These are phyloP conservation scores for Conus ventricosus DNA, from an alignment of 1,140 invertebrate genomes.

Conservation along the genomic window DNA sequence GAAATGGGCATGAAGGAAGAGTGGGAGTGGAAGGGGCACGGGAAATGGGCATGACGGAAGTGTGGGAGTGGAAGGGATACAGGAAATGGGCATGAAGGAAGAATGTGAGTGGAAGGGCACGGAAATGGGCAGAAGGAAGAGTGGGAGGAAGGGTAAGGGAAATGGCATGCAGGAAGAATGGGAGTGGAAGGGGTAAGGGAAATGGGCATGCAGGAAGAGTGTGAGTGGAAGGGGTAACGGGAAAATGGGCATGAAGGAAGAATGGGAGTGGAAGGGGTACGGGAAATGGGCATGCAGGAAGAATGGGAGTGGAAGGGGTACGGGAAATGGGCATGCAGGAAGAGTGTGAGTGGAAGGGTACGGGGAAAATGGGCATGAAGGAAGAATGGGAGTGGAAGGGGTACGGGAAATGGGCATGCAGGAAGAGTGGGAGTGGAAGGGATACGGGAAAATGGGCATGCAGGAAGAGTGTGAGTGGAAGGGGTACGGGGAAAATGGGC, in stretches of 20 bases:
- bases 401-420: conserved; percentile 93
- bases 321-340: no score
- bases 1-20: conserved; percentile 83
- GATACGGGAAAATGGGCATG: conserved; percentile 99
- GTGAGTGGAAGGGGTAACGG: no score
- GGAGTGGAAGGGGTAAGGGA: conserved; percentile 80
- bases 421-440: conserved; percentile 99
- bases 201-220: conserved; percentile 81
- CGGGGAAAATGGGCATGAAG: conserved; percentile 89
- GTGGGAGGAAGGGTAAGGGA: no score
- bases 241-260: conserved; percentile 80
- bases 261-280: conserved; percentile 79
- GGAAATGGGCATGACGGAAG: conserved; percentile 99
- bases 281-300: not conserved
- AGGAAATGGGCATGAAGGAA: conserved; percentile 97
- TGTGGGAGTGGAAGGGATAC: conserved; percentile 99
- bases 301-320: no score
- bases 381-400: no score
- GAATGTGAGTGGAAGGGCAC: conserved; percentile 84
- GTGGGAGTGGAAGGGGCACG: no score
- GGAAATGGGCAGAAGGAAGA: no score
- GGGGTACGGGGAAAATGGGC: not conserved
- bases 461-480: conserved; percentile 91
- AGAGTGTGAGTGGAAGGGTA: conserved; percentile 67
- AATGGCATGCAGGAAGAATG: no score